Evolutionary conservation across 1,140 invertebrate species (phyloP), one percentile per base, ranked within the genome.

Genomic region (Drosophila ananassae): DNA sequence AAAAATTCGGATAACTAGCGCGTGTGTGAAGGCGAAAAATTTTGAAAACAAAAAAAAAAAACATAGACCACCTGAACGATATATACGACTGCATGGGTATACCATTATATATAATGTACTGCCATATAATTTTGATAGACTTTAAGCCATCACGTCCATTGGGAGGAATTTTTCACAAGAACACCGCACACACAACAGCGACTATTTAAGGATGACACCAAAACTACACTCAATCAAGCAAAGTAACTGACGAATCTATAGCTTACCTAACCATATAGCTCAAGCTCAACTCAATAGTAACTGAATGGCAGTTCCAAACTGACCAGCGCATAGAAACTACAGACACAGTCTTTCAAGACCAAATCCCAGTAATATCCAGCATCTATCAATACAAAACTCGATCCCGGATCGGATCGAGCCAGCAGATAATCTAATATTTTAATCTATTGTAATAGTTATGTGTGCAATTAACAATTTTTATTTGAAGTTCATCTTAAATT

Each of bases 211-310:
- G 48, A 55, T 44, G 30, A 66, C 62, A 77, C 55, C 68, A 63
- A 63, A 82, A 89, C 83, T 89, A 89, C 72, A 82, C 47, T 66
- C 77, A 77, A 68, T 78, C 52, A 77, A 48, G 53, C 54, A 73
- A 67, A 51, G 34, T 13, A 69, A 69, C 53, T 30, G 3, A 61
- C 52, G 55, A 47, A 78, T 30, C 62, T 25, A 56, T 39, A 71
- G 67, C 67, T 72, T 77, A 82, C 48, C 47, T 58, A 78, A 79
- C 73, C 82, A 87, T 77, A 87, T 79, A 87, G 83, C 77, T 77
- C 75, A 87, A 83, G 66, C 61, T 58, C 7, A 73, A 82, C 83
- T 83, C 79, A 79, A 83, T 87, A 89, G 83, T 87, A 87, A 89
- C 82, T 87, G 79, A 87, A 79, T 69, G 44, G 44, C 83, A 69